Evolutionary conservation across 2,113 vertebrate species (phyloP).

Genomic region (Alouatta palliata): DNA sequence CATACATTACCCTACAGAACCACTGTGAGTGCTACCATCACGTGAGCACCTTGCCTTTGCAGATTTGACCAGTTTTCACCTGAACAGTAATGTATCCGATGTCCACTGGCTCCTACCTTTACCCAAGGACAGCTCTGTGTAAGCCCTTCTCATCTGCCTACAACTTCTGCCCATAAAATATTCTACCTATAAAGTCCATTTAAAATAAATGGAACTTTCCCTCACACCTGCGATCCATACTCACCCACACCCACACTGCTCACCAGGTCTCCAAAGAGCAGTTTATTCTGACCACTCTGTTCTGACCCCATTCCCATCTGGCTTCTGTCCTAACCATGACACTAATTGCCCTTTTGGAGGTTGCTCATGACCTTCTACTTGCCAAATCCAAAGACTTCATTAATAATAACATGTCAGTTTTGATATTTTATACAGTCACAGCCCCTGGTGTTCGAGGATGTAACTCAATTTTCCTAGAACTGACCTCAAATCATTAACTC

Average conservation of each 20-base stretch:
- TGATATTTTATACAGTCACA: not conserved
- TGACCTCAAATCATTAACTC: not conserved
- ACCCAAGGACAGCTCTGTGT: not conserved
- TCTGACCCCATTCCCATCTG: not conserved
- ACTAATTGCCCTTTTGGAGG: not conserved
- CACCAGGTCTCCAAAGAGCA: not conserved
- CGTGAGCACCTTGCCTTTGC: not conserved
- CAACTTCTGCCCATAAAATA: not conserved
- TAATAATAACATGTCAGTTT: not conserved
- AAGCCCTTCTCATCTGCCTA: not conserved
- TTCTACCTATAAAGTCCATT: not conserved
- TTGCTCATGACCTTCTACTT: not conserved
- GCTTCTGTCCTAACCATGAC: not conserved
- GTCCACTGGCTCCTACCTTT: not conserved
- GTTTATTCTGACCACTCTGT: not conserved
- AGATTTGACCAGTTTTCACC: not conserved
- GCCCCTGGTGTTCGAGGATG: not conserved
- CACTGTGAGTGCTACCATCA: fast-evolving
- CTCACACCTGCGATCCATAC: not conserved
- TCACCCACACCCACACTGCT: not conserved
- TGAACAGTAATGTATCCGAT: not conserved
- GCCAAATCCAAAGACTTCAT: not conserved
- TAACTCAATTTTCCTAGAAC: conserved; percentile 6
- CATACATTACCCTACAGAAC: not conserved
- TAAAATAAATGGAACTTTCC: not conserved